Evolutionary conservation across 2,888 invertebrate species (phyloP).

Genomic region (Drosophila limbata): DNA sequence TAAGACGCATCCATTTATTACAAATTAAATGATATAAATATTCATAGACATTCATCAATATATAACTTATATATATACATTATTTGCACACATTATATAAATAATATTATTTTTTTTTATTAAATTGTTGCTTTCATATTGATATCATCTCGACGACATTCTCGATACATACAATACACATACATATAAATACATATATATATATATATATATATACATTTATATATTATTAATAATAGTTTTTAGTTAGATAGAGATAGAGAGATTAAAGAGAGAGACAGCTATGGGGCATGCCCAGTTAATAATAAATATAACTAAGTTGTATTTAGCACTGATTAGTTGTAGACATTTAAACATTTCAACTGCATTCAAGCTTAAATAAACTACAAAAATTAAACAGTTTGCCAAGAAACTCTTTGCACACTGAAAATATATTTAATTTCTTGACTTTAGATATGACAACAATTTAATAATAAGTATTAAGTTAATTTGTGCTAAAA

Average conservation of each 20-base stretch:
- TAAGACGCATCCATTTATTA: not conserved
- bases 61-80: constrained; percentile 28
- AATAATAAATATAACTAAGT: constrained; percentile 70
- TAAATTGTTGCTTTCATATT: constrained; percentile 79
- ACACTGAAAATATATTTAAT: no score
- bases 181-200: constrained; percentile 23
- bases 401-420: no score
- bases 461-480: no score
- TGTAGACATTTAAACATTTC: constrained; percentile 45
- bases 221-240: constrained; percentile 1
- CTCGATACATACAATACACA: constrained; percentile 34
- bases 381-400: constrained; percentile 4
- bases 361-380: constrained; percentile 33
- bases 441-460: not conserved
- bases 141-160: constrained; percentile 73
- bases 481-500: no score
- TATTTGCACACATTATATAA: constrained; percentile 39
- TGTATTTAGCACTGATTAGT: constrained; percentile 80
- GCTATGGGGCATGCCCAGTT: constrained; percentile 59
- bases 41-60: constrained; percentile 21
- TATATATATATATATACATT: constrained; percentile 12
- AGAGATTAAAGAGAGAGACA: constrained; percentile 22
- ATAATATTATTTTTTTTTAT: constrained; percentile 45
- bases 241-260: constrained; percentile 1
- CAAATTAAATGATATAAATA: not conserved